Evolutionary conservation across 1,140 invertebrate species (phyloP), one percentile per base, ranked within the genome.

Genomic region (Pectinophora gossypiella): DNA sequence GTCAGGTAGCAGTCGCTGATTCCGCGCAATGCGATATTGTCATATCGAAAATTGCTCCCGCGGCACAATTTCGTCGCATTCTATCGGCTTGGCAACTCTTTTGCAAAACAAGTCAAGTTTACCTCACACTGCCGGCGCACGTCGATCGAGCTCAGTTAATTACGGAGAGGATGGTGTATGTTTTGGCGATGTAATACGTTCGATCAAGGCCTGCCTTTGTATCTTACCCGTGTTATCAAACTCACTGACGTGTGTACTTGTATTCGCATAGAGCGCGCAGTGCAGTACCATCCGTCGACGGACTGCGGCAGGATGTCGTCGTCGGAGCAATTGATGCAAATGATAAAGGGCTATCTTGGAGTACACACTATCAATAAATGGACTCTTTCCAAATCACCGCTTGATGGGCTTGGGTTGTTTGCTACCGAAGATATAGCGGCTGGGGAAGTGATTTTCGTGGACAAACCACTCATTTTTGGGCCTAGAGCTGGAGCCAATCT

Each of bases 361-460:
- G 57, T 75, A 23, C 64, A 60, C 48, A 56, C 54, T 43, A 63
- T 54, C 40, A 38, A 19, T 27, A 85, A 84, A 47, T 90, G 88
- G 88, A 76, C 56, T 12, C 78, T 93, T 23, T 61, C 61, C 10
- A 74, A 86, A 49, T 93, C 92, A 0, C 61, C 80, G 0, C 58
- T 93, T 7, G 88, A 89, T 19, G 93, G 93, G 1, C 89, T 92
- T 3, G 93, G 93, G 10, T 54, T 95, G 7, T 89, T 94, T 49
- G 92, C 93, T 0, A 89, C 70, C 0, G 79, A 90, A 27, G 89
- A 93, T 57, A 92, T 95, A 10, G 61, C 73, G 13, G 58, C 85
- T 3, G 92, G 93, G 19, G 93, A 94, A 75, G 64, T 93, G 20
- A 90, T 95, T 10, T 93, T 93, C 59, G 79, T 89, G 0, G 94